Evolutionary conservation across 2,888 invertebrate species (phyloP).

Genomic region (Blastobasis adustella): DNA sequence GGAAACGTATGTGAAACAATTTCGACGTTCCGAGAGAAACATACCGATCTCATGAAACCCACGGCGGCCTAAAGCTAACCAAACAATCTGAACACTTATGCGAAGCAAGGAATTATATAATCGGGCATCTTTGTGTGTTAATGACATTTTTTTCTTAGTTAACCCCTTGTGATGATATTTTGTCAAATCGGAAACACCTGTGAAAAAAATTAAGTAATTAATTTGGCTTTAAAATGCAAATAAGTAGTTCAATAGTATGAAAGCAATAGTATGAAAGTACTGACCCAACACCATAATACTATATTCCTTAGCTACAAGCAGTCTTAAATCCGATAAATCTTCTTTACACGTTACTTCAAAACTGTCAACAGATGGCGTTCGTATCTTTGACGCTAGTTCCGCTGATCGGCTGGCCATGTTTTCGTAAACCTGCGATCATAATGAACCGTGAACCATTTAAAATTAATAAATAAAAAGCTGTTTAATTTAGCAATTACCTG

Average conservation of each 20-base stretch:
- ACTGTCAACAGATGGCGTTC: conserved; percentile 62
- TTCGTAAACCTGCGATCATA: conserved; percentile 60
- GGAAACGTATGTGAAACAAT: too few species aligned
- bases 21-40: too few species aligned
- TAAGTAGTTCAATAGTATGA: background rate
- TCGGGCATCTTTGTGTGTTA: conserved; percentile 77
- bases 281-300: conserved; percentile 73
- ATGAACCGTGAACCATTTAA: background rate
- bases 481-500: conserved; percentile 47
- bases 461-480: background rate
- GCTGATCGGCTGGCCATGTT: conserved; percentile 67
- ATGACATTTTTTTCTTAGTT: conserved; percentile 67
- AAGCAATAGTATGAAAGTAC: background rate
- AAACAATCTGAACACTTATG: conserved; percentile 76
- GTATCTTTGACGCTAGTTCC: conserved; percentile 67
- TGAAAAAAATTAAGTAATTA: background rate
- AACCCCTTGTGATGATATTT: conserved; percentile 77
- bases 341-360: conserved; percentile 64
- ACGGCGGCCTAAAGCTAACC: conserved; percentile 76
- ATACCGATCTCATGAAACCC: too few species aligned
- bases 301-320: conserved; percentile 77
- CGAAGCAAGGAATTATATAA: conserved; percentile 75
- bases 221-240: background rate
- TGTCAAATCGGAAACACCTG: conserved; percentile 62
- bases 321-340: conserved; percentile 74